These are phyloP conservation scores for Nephrocerus scutellatus DNA, from an alignment of 2,888 invertebrate genomes.

Conservation along the genomic window DNA sequence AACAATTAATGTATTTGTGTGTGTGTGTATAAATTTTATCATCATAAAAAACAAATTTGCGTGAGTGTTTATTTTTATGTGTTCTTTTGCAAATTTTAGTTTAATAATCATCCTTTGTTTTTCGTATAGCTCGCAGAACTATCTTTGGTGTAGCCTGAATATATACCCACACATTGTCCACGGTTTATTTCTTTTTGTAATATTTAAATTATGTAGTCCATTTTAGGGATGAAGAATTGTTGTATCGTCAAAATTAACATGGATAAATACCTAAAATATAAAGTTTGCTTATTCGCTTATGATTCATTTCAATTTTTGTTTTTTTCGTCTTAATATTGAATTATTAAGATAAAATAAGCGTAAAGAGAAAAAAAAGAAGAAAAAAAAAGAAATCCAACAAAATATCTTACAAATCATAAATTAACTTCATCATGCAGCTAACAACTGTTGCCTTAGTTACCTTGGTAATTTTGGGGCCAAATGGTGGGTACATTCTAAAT, in stretches of 20 bases:
- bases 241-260: conserved; percentile 48
- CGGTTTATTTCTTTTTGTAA: conserved; percentile 6
- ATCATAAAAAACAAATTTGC: no score
- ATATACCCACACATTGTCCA: conserved; percentile 17
- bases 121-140: no score
- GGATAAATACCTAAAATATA: conserved; percentile 47
- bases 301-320: neutral
- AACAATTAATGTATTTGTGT: no score
- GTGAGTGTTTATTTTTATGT: neutral
- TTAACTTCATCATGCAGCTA: conserved; percentile 1
- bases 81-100: neutral
- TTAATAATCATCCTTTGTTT: no score
- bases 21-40: no score
- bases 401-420: neutral
- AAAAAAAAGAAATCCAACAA: conserved; percentile 4
- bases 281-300: conserved; percentile 5
- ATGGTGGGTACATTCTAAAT: conserved; percentile 49
- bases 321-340: conserved; percentile 1
- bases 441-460: conserved; percentile 34
- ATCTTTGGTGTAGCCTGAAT: conserved; percentile 33
- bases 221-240: conserved; percentile 7
- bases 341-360: conserved; percentile 5
- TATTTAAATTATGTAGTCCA: conserved; percentile 7
- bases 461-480: conserved; percentile 50
- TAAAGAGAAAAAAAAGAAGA: conserved; percentile 5